Evolutionary conservation across 1,140 invertebrate genomes (phyloP).

Genomic region (Platorchestia sp.): DNA sequence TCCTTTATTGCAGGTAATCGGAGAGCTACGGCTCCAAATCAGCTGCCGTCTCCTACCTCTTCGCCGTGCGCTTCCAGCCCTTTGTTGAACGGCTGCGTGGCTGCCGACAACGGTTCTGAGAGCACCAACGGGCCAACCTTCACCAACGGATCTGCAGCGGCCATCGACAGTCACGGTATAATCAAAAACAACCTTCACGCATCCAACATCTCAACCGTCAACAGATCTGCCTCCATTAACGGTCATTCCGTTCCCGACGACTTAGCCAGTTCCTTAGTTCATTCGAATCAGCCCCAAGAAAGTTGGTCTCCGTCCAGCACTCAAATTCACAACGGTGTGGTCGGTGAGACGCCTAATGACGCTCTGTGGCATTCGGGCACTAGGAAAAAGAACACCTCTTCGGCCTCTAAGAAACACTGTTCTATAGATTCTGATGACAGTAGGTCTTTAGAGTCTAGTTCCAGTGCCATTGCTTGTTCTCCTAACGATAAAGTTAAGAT

Average conservation of each 20-base stretch:
- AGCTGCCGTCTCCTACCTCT: conserved; percentile 4
- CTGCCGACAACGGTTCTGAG: neutral
- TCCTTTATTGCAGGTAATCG: conserved; percentile 1
- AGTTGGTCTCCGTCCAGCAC: neutral
- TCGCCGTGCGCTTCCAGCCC: neutral
- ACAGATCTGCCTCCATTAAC: neutral
- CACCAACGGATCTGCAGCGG: neutral
- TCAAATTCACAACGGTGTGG: neutral
- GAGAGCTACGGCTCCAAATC: conserved; percentile 23
- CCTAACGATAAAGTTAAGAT: conserved; percentile 18
- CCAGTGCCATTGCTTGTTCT: conserved; percentile 6
- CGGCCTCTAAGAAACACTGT: neutral
- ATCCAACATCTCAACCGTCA: neutral
- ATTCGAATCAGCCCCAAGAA: neutral
- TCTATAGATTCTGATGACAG: neutral
- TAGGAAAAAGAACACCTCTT: neutral
- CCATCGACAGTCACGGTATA: neutral
- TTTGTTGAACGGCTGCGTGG: neutral
- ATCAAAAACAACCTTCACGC: neutral
- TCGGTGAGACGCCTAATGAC: neutral
- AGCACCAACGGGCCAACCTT: neutral
- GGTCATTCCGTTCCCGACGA: neutral
- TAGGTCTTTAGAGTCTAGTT: neutral
- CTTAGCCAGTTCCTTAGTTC: neutral
- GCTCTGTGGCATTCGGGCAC: neutral